Evolutionary conservation across 2,797 vertebrate genomes (phyloP), one percentile per base, ranked within the genome.

Genomic region (Eremophila alpestris): DNA sequence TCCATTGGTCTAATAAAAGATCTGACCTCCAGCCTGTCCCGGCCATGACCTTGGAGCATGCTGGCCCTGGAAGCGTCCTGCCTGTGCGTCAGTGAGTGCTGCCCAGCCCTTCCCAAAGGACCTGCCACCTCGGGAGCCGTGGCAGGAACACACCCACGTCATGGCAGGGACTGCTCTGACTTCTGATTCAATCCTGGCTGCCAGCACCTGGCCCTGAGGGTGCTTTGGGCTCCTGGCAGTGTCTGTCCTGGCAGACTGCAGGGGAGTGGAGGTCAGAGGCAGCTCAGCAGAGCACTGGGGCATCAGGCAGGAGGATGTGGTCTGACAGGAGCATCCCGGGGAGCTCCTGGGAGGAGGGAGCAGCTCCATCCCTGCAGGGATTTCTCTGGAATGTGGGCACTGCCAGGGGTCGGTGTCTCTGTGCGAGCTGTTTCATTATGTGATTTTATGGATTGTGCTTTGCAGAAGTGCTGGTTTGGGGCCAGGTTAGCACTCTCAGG

Each of bases 1-100:
- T 79, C 73, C 5, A 2, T 32, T 62, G 93, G 43, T 94, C 94
- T 96, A 94, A 95, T 86, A 95, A 94, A 95, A 94, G 89, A 88
- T 62, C 55, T 81, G 93, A 94, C 93, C 94, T 96, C 89, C 1
- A 48, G 74, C 79, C 69, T 90, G 89, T 81, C 87, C 91, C 0
- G 3, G 59, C 85, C 38, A 0, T 4, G 87, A 94, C 96, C 96
- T 93, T 91, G 85, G 80, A 94, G 79, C 15, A 3, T 30, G 86
- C 55, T 2, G 27, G 90, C 56, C 73, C 43, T 3, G 11, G 45
- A 46, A 92, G 16, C 6, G 3, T 93, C 78, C 68, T 3, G 5
- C 43, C 69, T 8, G 3, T 69, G 75, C 4, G 7, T 89, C 67
- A 79, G 43, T 4, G 43, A 54, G 69, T 5, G 5, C 84, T 67